Base-by-base conservation (phyloP, 2,113 vertebrate species). In the Malurus cyaneus region DNA sequence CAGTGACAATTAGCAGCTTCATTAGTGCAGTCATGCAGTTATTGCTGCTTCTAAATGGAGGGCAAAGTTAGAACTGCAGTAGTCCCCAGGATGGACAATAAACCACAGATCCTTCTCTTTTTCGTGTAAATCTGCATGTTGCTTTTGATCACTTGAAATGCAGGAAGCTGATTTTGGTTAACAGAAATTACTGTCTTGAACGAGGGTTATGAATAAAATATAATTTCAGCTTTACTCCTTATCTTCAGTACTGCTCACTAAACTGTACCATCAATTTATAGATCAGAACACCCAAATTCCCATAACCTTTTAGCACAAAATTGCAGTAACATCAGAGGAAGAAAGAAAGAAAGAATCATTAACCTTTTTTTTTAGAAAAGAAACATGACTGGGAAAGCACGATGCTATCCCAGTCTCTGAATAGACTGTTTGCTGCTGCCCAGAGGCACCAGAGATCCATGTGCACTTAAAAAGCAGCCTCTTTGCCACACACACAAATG, bases 161-260 rank as follows among this genome's bases (percentile, higher is more conserved):
- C 32, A 87, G 46, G 77, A 76, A 91, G 24, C 26, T 95, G 36
- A 52, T 71, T 87, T 92, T 83, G 82, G 64, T 82, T 73, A 96
- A 94, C 53, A 91, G 82, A 94, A 96, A 93, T 79, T 60, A 85
- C 82, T 79, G 74, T 65, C 80, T 89, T 93, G 93, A 96, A 69
- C 19, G 12, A 94, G 66, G 60, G 77, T 89, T 91, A 88, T 67
- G 52, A 96, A 77, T 39, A 88, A 92, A 52, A 88, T 94, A 77
- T 83, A 1, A 85, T 74, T 62, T 65, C 50, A 86, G 44, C 20
- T 89, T 96, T 78, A 29, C 60, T 81, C 44, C 83, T 95, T 78
- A 86, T 86, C 59, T 86, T 31, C 41, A 85, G n/a, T 24, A 54
- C 26, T 76, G 34, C 52, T 64, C 44, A 32, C 26, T 56, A 17